phyloP scores from a whole-genome alignment of 2,797 vertebrate species.

The Enteromius trimaculatus region DNA sequence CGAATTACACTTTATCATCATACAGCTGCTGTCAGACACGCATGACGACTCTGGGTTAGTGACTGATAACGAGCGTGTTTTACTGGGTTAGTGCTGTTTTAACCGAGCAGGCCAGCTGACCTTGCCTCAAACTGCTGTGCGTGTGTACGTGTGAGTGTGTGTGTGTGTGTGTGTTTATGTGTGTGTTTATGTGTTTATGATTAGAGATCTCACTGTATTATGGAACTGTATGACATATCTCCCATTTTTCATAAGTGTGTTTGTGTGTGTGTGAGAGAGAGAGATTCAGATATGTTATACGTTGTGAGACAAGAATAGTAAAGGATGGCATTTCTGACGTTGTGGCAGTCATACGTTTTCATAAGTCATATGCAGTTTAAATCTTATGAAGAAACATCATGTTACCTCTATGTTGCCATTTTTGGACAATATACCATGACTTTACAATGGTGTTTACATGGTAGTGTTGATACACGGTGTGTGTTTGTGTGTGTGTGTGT shows the following conservation, averaged over 20 bases:
- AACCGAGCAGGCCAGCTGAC: constrained; percentile 26
- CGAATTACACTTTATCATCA: background rate
- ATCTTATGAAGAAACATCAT: background rate
- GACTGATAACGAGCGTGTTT: background rate
- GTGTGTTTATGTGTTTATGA: background rate
- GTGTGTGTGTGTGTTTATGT: constrained; percentile 7
- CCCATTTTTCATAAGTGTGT: background rate
- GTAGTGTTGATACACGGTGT: background rate
- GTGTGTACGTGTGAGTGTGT: background rate
- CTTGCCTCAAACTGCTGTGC: constrained; percentile 10
- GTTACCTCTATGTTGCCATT: background rate
- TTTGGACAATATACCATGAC: background rate
- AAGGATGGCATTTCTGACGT: background rate
- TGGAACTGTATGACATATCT: no score
- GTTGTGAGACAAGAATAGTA: background rate
- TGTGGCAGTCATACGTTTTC: background rate
- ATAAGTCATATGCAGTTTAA: background rate
- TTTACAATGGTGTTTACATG: background rate
- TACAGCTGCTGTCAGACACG: background rate
- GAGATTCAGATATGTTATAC: background rate
- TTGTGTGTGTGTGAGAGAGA: no score
- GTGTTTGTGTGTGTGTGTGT: no score
- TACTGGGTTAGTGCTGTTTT: background rate
- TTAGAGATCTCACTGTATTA: no score
- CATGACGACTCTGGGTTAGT: background rate